Base-by-base conservation (phyloP, 2,113 vertebrate species). In the Propithecus coquereli region DNA sequence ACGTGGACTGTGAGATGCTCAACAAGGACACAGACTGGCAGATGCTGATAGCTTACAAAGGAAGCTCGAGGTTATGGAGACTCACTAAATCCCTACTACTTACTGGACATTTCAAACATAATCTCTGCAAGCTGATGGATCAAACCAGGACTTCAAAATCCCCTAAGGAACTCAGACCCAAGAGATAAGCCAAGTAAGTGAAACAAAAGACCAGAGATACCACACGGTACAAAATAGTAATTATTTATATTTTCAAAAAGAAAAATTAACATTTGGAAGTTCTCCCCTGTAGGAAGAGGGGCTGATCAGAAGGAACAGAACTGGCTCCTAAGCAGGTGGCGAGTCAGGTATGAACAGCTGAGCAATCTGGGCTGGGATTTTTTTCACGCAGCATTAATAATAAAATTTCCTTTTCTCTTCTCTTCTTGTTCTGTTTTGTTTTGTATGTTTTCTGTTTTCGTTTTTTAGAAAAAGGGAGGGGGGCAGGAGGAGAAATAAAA, bases 221-320 rank as follows among this genome's bases (percentile, higher is more conserved):
- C 95, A 98, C 98, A 96, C 98, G 89, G 98, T 99, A 99, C 98
- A 99, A 99, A 99, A 99, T 98, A 99, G 98, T 98, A 98, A 99
- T 99, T 98, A 98, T 99, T 99, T 99, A 98, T 99, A 98, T 98
- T 98, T 98, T 98, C 96, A 97, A 98, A 99, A 99, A 98, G 94
- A 94, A 98, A 95, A 96, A 95, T 98, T 97, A 98, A 98, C 98
- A 98, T 98, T 98, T 97, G 98, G 98, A 99, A 98, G 95, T 97
- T 98, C 96, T 98, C 96, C 97, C 97, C 97, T 84, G 97, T 92
- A 96, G 98, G 98, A 98, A 98, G 97, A 98, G 97, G 98, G 98
- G 98, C 79, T 96, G 98, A 97, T 97, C 97, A 97, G 98, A 98
- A 98, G 98, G 98, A 96, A 97, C 94, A 94, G 98, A 97, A 98